Evolutionary conservation across 2,888 invertebrate species (phyloP), one percentile per base, ranked within the genome.

Genomic region (Axea sp.): DNA sequence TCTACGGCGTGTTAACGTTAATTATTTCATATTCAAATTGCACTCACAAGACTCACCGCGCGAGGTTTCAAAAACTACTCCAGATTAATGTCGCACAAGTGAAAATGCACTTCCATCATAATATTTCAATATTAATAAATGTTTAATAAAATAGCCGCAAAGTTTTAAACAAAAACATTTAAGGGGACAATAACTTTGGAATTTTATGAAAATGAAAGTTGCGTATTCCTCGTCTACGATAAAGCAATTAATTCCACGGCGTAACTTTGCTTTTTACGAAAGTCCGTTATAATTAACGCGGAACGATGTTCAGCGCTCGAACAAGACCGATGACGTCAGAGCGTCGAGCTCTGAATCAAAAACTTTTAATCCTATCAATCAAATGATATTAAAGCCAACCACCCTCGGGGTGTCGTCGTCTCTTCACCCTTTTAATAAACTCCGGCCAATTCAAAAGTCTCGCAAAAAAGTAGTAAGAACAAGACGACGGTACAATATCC

Each of bases 351-450:
- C 24, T 69, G 78, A 79, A 79, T 76, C 76, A 64, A 76, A 80
- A 80, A 81, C 72, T 78, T 80, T 77, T 83, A 84, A 84, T 84
- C 81, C 82, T 81, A 82, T 83, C 83, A 84, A 85, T 84, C 83
- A 84, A 83, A 82, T 79, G 81, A 83, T 84, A 84, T 68, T 68
- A 69, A 69, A 68, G 69, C 59, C 53, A 65, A 71, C 59, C 69
- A 55, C 74, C 74, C 72, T 60, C 51, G 51, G 53, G 59, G 67
- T 64, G 69, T 69, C 72, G 59, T 55, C 72, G 37, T 59, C 37
- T 47, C 78, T 82, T 83, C 79, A 82, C 84, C 83, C 84, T 83
- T 84, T 84, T 84, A 83, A 84, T 84, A 85, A 84, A 82, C 80
- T 75, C 77, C 60, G 67, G 75, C 76, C 71, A 59, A 64, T 81